Evolutionary conservation across 2,888 invertebrate genomes (phyloP).

Genomic region (Agrochola lychnidis): DNA sequence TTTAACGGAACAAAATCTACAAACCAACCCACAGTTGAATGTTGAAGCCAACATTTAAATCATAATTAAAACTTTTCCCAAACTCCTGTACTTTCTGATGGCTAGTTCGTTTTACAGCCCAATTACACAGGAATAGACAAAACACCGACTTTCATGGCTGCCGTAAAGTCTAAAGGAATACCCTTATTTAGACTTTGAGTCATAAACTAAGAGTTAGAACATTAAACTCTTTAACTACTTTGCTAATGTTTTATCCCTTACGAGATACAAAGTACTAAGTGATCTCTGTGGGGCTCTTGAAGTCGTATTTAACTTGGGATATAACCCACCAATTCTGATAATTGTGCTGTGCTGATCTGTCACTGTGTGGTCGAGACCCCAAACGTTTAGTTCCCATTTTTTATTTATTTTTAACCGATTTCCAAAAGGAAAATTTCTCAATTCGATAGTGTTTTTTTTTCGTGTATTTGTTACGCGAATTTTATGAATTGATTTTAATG

Average conservation of each 20-base stretch:
- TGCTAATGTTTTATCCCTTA: conserved; percentile 47
- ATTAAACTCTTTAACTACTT: conserved; percentile 59
- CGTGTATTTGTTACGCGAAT: too few relatives aligned
- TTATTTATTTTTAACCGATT: background rate
- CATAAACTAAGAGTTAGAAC: conserved; percentile 56
- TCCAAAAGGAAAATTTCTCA: too few relatives aligned
- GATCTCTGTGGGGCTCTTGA: conserved; percentile 6
- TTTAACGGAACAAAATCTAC: conserved; percentile 46
- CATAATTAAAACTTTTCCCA: conserved; percentile 63
- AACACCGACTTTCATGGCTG: conserved; percentile 51
- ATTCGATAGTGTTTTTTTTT: too few relatives aligned
- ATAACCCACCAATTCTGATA: background rate
- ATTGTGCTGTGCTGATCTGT: background rate
- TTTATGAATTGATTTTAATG: too few relatives aligned
- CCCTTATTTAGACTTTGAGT: conserved; percentile 51
- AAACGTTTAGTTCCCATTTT: background rate
- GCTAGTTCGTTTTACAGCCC: conserved; percentile 62
- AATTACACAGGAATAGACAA: conserved; percentile 60
- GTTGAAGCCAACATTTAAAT: conserved; percentile 48
- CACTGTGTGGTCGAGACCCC: too few relatives aligned
- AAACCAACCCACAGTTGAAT: conserved; percentile 25
- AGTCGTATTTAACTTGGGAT: conserved; percentile 28
- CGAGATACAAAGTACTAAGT: conserved; percentile 52
- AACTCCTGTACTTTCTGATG: conserved; percentile 51
- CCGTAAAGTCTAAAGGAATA: conserved; percentile 41